Evolutionary conservation across 2,888 invertebrate species (phyloP).

Genomic region (Galerucella calmariensis): DNA sequence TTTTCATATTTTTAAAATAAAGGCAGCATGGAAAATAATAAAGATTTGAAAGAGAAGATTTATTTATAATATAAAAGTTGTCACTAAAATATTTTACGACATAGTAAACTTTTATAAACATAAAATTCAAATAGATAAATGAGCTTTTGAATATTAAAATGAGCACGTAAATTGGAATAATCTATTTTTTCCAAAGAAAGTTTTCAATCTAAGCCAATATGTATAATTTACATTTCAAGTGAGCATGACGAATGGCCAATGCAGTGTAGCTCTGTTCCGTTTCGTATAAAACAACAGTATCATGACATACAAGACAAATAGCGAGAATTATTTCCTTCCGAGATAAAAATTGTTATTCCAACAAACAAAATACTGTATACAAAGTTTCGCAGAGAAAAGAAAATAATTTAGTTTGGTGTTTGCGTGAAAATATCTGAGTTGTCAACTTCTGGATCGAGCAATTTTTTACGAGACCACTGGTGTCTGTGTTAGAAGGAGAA

Average conservation of each 20-base stretch:
- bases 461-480: slow-evolving; percentile 35
- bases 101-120: not conserved
- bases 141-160: not conserved
- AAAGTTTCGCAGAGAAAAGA: slow-evolving; percentile 28
- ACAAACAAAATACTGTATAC: slow-evolving; percentile 21
- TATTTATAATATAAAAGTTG: not conserved
- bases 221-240: not conserved
- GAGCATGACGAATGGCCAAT: slow-evolving; percentile 1
- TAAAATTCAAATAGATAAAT: not conserved
- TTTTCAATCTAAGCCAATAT: slow-evolving; percentile 1
- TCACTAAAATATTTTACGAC: not conserved
- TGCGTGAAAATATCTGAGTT: slow-evolving; percentile 35
- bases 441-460: slow-evolving; percentile 34
- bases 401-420: slow-evolving; percentile 37
- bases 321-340: slow-evolving; percentile 27
- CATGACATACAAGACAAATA: slow-evolving; percentile 26
- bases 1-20: no score
- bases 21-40: no score
- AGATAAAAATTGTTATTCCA: slow-evolving; percentile 32
- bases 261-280: not conserved
- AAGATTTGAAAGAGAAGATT: no score
- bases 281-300: slow-evolving; percentile 14
- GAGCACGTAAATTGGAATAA: not conserved
- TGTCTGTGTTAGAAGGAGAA: slow-evolving; percentile 49
- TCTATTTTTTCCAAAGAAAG: not conserved